Evolutionary conservation across 2,113 vertebrate genomes (phyloP), one percentile per base, ranked within the genome.

Genomic region (Herpailurus yagouaroundi): DNA sequence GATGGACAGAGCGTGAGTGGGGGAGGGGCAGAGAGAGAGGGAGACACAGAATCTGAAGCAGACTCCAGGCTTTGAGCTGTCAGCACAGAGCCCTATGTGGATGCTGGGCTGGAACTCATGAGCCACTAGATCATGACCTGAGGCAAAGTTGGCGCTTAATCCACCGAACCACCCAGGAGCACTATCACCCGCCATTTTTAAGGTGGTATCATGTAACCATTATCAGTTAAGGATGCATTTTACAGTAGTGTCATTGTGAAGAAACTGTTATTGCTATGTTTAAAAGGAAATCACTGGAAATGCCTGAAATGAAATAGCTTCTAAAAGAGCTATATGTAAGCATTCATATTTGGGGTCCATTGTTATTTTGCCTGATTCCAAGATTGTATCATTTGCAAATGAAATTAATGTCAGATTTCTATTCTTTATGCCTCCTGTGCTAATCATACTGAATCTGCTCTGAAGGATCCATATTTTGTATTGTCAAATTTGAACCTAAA

Each of bases 401-500:
- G 45, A 96, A 93, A 91, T 82, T 41, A 76, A 38, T 29, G 14
- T 71, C 69, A 36, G n/a, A 41, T 89, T 91, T 60, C 69, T 96
- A 25, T 57, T 50, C 38, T 79, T 96, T 38, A 18, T n/a, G 1
- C 31, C 31, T n/a, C 7, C 38, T 85, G 31, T 64, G 64, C 13
- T 69, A 68, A 94, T 89, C 97, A 87, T 21, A 80, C 55, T 66
- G 94, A 79, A 83, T 93, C 64, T 80, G 16, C 91, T 97, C 88
- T 94, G 45, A 97, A 97, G 84, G 69, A 86, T 50, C 41, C 73
- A 73, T 73, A 91, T 98, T 98, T 98, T 98, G 69, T 97, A 90
- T 98, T 93, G 96, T 98, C 94, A 98, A 92, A 64, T 98, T 97
- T 94, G 96, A 98, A 98, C 91, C 92, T 97, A 85, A 33, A 94